Evolutionary conservation across 2,113 vertebrate genomes (phyloP).

Genomic region (Gorsachius goisagi): DNA sequence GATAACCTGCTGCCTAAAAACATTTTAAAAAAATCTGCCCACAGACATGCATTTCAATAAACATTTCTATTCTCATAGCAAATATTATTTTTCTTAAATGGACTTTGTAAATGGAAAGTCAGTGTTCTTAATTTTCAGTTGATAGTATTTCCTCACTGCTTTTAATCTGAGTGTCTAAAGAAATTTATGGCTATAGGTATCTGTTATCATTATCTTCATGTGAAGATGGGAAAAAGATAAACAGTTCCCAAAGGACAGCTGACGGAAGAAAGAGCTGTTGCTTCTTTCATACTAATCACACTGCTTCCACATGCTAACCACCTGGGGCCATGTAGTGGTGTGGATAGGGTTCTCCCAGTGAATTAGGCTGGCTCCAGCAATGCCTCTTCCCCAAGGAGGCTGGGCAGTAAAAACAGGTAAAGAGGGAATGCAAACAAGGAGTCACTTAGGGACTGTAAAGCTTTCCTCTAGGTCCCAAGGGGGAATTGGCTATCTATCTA

Average conservation of each 20-base stretch:
- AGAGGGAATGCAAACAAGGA: not conserved
- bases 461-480: not conserved
- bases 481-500: not conserved
- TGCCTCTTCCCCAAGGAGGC: not conserved
- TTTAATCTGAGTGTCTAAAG: not conserved
- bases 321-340: not conserved
- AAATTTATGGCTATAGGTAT: not conserved
- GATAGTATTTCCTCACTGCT: not conserved
- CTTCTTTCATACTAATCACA: not conserved
- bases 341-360: not conserved
- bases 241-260: not conserved
- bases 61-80: not conserved
- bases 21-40: not conserved
- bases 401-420: not conserved
- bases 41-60: not conserved
- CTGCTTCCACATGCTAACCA: not conserved
- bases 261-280: not conserved
- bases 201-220: not conserved
- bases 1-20: not conserved
- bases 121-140: not conserved
- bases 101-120: not conserved
- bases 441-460: not conserved
- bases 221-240: not conserved
- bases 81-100: not conserved
- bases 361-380: not conserved